Base-by-base conservation (phyloP, 2,113 vertebrate genomes). In the Xenopus borealis region DNA sequence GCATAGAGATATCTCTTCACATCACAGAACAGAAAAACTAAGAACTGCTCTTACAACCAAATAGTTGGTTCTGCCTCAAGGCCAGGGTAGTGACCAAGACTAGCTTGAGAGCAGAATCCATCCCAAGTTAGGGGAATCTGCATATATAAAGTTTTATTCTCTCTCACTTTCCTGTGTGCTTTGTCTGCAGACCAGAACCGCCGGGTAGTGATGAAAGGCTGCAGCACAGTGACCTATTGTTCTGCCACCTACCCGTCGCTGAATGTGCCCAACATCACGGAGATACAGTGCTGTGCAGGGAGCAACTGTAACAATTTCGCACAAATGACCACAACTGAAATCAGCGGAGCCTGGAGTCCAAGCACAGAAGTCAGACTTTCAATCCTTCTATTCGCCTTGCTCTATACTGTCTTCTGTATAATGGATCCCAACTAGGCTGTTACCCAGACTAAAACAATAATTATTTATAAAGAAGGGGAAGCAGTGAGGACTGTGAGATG, bases 221-320 rank as follows among this genome's bases (percentile, higher is more conserved):
- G 72, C 55, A 14, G 40, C 20, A 68, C 72, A 4, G 72, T 75
- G 33, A 45, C 2, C 9, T 68, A 59, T 12, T 75, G 72, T n/a
- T 75, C 72, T n/a, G 46, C 72, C n/a, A 75, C 72, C 1, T n/a
- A 9, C 16, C 53, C 57, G 2, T 14, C 19, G 3, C 20, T 33
- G 18, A 12, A 68, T 3, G 16, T 62, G 5, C 23, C 72, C 55
- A 52, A 27, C 23, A 40, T 75, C 12, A 47, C 72, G 12, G 72
- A 58, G 65, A 50, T 75, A 58, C 11, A 61, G 55, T 75, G 72
- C 20, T 75, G 72, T 6, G 72, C 65, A 0, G 72, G 72, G 8
- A 75, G n/a, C 20, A 50, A 33, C 2, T 75, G 72, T 18, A 75
- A 75, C 23, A 68, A 75, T 20, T 75, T 75, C 66, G 50, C 55